A percentile compares a stretch with the other conserved stretches of the same genome.
Conservation (phyloP, 2,113 vertebrate genomes). For the Myrmecophaga tridactyla region DNA sequence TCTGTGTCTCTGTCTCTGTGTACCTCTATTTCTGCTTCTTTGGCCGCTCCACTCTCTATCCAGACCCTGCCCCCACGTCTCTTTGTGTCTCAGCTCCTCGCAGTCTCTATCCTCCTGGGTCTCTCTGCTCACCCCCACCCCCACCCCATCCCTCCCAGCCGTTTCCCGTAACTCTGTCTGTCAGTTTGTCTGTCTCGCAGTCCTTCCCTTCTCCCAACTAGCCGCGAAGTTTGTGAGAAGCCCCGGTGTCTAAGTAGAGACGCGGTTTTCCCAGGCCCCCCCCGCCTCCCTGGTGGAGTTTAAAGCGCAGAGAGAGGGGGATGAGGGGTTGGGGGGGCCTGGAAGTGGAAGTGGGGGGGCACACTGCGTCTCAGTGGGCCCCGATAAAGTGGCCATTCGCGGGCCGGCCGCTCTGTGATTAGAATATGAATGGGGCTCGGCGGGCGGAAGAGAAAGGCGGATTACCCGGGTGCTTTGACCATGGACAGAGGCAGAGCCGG, state of each 20-base stretch:
- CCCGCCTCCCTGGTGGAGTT: constrained; percentile 61
- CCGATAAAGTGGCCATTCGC: constrained; percentile 95
- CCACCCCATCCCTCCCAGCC: not conserved
- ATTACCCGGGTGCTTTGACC: constrained; percentile 98
- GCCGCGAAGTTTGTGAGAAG: constrained; percentile 62
- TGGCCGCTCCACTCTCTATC: not conserved
- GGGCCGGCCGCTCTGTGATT: constrained; percentile 99
- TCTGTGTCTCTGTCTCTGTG: not conserved
- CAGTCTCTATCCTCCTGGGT: constrained; percentile 21
- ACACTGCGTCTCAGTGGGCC: constrained; percentile 89
- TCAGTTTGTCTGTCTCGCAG: constrained; percentile 57
- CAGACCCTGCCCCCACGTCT: constrained; percentile 42
- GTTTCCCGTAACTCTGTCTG: constrained; percentile 57
- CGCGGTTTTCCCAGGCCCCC: constrained; percentile 75
- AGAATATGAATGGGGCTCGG: constrained; percentile 99
- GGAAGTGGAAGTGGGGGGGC: constrained; percentile 88
- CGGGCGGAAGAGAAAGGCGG: constrained; percentile 96
- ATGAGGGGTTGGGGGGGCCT: constrained; percentile 65
- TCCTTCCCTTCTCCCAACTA: not conserved
- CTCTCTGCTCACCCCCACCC: not conserved
- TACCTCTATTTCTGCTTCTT: not conserved
- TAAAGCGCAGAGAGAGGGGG: constrained; percentile 38
- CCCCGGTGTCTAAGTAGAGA: constrained; percentile 34
- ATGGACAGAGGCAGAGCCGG: constrained; percentile 91
- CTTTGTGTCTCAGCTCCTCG: constrained; percentile 63